Base-by-base conservation (phyloP, 2,888 invertebrate genomes). In the Tetrapedia diversipes region DNA sequence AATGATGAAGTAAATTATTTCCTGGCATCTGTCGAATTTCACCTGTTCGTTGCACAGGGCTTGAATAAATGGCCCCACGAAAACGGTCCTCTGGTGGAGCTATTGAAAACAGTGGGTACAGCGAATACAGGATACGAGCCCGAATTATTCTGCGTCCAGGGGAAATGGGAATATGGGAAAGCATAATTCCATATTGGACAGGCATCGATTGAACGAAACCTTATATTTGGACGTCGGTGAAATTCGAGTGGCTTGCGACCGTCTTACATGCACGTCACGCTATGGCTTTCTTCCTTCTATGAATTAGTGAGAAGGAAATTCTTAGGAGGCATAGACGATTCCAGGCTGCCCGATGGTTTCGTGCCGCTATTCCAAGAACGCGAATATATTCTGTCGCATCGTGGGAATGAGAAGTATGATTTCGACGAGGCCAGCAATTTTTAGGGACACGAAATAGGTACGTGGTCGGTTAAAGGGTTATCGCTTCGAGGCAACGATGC, bases 281-380 rank as follows among this genome's bases (percentile, higher is more conserved):
- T 78, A 82, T 69, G 78, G 70, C 69, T 67, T 78, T 79, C 79
- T 57, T 76, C 72, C 74, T 60, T 54, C 67, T 66, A 78, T 84
- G 78, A 83, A 84, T 83, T 82, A 82, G 65, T 76, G 76, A 84
- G 64, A 72, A 82, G 80, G 71, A 74, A 74, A 82, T 83, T 82
- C 78, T 73, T 67, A 22, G 76, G 63, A 77, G 45, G 22, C 81
- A 51, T 39, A 47, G 56, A 65, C 73, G 59, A 69, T 79, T 68
- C 49, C 70, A 56, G 37, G 64, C 45, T 53, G 56, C 34, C 34
- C 45, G 49, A 22, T 29, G 59, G 56, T 82, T 83, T 71, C 76
- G 66, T 47, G 71, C 29, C 14, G 64, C 22, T 43, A 64, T 79
- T 76, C 67, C 67, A 27, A 41, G 59, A 70, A 60, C 60, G 49